Conservation (phyloP, 2,797 vertebrate species). For the Myotis vivesi region DNA sequence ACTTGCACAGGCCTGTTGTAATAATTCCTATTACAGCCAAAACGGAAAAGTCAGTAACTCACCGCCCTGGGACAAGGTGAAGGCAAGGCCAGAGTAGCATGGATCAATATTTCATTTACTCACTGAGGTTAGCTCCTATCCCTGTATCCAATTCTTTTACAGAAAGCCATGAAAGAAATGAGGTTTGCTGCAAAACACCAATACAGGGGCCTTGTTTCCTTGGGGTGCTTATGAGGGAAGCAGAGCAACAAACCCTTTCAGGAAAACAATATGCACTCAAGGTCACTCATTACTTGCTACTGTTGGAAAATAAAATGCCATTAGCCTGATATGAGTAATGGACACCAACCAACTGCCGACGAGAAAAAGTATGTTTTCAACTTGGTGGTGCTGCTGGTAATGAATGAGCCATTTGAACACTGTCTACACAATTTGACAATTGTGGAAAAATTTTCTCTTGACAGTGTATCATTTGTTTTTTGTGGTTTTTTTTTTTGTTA, state of each 20-base stretch:
- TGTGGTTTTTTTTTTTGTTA: background rate
- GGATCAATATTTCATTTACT: slow-evolving; percentile 99
- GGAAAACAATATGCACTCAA: slow-evolving; percentile 87
- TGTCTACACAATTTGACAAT: slow-evolving; percentile 81
- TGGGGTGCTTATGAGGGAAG: slow-evolving; percentile 88
- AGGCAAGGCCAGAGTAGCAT: slow-evolving; percentile 97
- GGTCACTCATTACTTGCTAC: slow-evolving; percentile 89
- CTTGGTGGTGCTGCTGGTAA: slow-evolving; percentile 80
- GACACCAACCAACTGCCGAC: slow-evolving; percentile 86
- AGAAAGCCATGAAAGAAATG: slow-evolving; percentile 92
- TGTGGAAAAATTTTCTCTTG: slow-evolving; percentile 80
- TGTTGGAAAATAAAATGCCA: slow-evolving; percentile 89
- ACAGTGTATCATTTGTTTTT: slow-evolving; percentile 76
- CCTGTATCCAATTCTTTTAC: slow-evolving; percentile 97
- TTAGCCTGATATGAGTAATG: slow-evolving; percentile 87
- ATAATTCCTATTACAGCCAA: slow-evolving; percentile 99
- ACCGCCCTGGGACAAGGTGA: slow-evolving; percentile 98
- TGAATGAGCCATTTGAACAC: slow-evolving; percentile 82
- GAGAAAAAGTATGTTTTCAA: slow-evolving; percentile 83
- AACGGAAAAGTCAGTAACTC: slow-evolving; percentile 99
- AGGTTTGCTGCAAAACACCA: slow-evolving; percentile 92
- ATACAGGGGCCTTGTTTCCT: slow-evolving; percentile 94
- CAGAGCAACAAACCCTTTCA: slow-evolving; percentile 84
- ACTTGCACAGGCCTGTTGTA: slow-evolving; percentile 97
- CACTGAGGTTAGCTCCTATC: slow-evolving; percentile 92